Evolutionary conservation across 2,113 vertebrate species (phyloP), one percentile per base, ranked within the genome.

Genomic region (Sylvilagus bachmani): DNA sequence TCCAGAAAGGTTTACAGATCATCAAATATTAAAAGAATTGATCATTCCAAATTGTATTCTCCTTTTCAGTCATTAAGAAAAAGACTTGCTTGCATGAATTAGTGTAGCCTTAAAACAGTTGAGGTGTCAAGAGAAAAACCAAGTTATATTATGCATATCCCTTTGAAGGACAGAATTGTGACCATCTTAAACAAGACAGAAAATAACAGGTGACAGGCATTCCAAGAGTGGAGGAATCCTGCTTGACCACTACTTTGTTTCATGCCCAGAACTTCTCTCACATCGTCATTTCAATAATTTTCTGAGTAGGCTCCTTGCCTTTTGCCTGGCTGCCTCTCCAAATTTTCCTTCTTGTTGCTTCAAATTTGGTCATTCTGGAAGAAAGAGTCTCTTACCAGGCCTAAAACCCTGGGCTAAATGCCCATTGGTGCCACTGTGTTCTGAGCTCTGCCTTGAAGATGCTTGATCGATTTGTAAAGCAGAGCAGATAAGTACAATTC

Each of bases 21-120:
- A 62, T 16, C 66, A 94, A 80, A 14, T 58, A 73, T 36, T 77
- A 6, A 70, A 93, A 90, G 67, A 62, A 81, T n/a, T 81, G 58
- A 53, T 53, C 25, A 80, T 70, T 78, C 66, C 36, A 79, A 89
- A 22, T 31, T 53, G 33, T 6, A 36, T 38, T 75, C 29, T 74
- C 44, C 44, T 44, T 44, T 89, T 33, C 74, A 86, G 33, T 36
- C 10, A 74, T 25, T 33, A 58, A 14, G 61, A 70, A 62, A 77
- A 84, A 90, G 7, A 70, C 13, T 79, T 87, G 53, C 16, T 80
- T 85, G 53, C 44, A 6, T 58, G 49, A 80, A 80, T 86, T 74
- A 36, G 31, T 24, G 51, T 27, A 58, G 3, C 21, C 38, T 88
- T 89, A 86, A 94, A 64, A 8, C 64, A 66, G 12, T 31, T 5